These are phyloP conservation scores for Drosophila infuscata DNA, from an alignment of 2,888 invertebrate genomes.

Conservation along the genomic window DNA sequence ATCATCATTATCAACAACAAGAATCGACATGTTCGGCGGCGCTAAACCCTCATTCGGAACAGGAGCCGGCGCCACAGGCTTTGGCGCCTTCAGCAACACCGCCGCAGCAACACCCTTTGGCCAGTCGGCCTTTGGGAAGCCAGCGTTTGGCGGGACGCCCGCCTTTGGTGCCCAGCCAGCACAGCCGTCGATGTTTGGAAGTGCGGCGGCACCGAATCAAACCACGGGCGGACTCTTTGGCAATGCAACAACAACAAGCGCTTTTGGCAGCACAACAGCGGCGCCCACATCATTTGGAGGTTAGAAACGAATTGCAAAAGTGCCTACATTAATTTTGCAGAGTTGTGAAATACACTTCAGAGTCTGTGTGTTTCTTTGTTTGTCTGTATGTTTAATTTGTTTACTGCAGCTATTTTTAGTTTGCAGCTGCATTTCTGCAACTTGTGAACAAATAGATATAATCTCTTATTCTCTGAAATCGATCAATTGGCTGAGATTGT, in stretches of 20 bases:
- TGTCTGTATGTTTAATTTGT: not conserved
- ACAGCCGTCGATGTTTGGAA: conserved; percentile 87
- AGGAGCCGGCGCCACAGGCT: conserved; percentile 80
- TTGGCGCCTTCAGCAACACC: conserved; percentile 81
- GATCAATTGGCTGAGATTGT: not conserved
- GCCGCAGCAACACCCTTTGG: conserved; percentile 85
- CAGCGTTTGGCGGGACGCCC: conserved; percentile 89
- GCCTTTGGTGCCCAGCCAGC: conserved; percentile 88
- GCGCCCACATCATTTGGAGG: conserved; percentile 82
- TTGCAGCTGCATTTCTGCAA: not conserved
- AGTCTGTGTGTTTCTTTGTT: not conserved
- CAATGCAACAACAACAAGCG: conserved; percentile 87
- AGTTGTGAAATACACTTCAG: not conserved
- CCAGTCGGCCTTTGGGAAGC: conserved; percentile 86
- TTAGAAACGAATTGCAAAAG: conserved; percentile 62
- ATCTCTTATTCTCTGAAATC: not conserved
- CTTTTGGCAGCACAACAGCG: conserved; percentile 88
- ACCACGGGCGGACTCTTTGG: conserved; percentile 85
- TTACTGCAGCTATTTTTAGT: not conserved
- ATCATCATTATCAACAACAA: not conserved
- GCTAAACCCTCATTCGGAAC: conserved; percentile 86
- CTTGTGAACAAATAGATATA: not conserved
- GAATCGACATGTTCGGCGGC: conserved; percentile 80
- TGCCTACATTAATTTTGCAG: not conserved
- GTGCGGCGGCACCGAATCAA: conserved; percentile 85